phyloP scores from a whole-genome alignment of 2,113 vertebrate genomes.

The Anser cygnoides region DNA sequence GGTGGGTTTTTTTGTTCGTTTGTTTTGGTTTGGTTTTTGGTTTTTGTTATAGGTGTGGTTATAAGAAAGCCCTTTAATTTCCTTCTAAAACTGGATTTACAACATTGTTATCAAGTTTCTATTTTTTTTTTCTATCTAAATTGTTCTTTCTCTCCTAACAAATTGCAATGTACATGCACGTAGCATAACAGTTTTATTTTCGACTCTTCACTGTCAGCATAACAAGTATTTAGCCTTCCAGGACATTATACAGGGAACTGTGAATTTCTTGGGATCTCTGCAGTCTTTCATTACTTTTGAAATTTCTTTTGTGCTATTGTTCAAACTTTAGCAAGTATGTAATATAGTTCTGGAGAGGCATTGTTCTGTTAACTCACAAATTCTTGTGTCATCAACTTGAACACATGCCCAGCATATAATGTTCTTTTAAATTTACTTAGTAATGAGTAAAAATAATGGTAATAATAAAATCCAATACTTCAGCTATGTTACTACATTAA shows the following conservation, averaged over 20 bases:
- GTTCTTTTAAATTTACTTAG: not conserved
- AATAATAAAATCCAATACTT: not conserved
- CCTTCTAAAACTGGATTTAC: not conserved
- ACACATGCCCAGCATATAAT: not conserved
- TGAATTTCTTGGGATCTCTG: not conserved
- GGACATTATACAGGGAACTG: not conserved
- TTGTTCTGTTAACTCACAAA: not conserved
- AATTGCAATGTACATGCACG: not conserved
- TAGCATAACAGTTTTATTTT: constrained; percentile 2
- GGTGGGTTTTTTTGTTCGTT: not conserved
- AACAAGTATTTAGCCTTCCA: not conserved
- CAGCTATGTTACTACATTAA: not conserved
- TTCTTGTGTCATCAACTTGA: not conserved
- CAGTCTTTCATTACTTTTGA: not conserved
- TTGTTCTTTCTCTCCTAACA: not conserved
- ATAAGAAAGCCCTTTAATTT: not conserved
- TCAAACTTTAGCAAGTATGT: not conserved
- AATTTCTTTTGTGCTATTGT: not conserved
- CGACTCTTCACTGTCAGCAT: not conserved
- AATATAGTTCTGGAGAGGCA: not conserved
- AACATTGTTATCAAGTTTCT: not conserved
- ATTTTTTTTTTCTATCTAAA: not conserved
- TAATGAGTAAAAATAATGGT: not conserved
- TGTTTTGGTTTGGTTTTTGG: not conserved
- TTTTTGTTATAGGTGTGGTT: not conserved